Conservation (phyloP, 2,797 vertebrate genomes). For the Tapirus indicus region DNA sequence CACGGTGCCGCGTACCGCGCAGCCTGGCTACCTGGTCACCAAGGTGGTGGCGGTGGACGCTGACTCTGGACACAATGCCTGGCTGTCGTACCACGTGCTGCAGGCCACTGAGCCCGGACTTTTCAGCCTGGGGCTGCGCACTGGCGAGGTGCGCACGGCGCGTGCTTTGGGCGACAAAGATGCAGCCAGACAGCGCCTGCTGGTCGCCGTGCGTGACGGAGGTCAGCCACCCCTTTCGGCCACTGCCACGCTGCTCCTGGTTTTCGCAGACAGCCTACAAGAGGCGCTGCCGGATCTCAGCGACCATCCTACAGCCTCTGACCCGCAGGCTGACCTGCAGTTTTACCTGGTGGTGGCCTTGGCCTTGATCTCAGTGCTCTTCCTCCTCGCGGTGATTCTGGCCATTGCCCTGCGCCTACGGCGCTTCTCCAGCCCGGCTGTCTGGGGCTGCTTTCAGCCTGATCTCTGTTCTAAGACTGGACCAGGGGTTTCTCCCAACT, state of each 20-base stretch:
- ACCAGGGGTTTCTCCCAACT: conserved; percentile 58
- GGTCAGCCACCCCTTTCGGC: conserved; percentile 65
- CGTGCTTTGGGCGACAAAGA: not conserved
- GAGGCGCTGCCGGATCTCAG: conserved; percentile 74
- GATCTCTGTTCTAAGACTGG: conserved; percentile 69
- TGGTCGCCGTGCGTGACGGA: not conserved
- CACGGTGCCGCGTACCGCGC: conserved; percentile 77
- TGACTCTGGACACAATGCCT: conserved; percentile 85
- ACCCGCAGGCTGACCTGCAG: conserved; percentile 73
- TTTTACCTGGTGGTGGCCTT: conserved; percentile 81
- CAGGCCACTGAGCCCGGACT: conserved; percentile 75
- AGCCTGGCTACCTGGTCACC: conserved; percentile 72
- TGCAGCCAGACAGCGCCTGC: not conserved
- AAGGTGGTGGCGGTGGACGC: conserved; percentile 80
- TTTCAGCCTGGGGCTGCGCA: conserved; percentile 68
- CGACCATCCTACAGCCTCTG: fast-evolving
- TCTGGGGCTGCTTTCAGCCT: conserved; percentile 69
- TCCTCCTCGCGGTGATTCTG: conserved; percentile 79
- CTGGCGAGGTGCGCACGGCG: not conserved
- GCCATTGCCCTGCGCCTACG: conserved; percentile 67
- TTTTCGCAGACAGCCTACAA: conserved; percentile 79
- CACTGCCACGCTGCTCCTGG: conserved; percentile 71
- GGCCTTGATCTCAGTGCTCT: conserved; percentile 82
- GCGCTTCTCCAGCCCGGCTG: not conserved
- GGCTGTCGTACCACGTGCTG: conserved; percentile 83